These are phyloP conservation scores for Neodiprion lecontei DNA, from an alignment of 1,140 invertebrate genomes.

Conservation along the genomic window DNA sequence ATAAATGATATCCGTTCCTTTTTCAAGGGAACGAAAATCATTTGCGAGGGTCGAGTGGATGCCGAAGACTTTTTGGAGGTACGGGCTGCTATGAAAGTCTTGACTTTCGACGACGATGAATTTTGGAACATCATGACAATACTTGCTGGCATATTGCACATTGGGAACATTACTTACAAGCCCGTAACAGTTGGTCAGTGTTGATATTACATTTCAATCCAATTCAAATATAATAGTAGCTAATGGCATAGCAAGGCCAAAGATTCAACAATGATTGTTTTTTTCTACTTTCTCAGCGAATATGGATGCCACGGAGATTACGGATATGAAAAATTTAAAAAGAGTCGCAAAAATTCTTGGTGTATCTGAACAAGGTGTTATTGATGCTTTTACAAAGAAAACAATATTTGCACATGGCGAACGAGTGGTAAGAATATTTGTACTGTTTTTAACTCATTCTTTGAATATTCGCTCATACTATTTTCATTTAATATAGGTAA, in stretches of 20 bases:
- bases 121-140: conserved; percentile 86
- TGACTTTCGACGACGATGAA: conserved; percentile 87
- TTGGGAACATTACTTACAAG: conserved; percentile 91
- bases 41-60: conserved; percentile 84
- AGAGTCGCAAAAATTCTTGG: conserved; percentile 75
- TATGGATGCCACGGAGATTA: conserved; percentile 82
- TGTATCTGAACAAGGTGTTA: conserved; percentile 72
- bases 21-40: conserved; percentile 14
- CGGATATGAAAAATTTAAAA: conserved; percentile 70
- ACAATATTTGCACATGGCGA: conserved; percentile 91
- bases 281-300: conserved; percentile 63
- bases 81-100: conserved; percentile 87
- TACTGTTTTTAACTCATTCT: conserved; percentile 8
- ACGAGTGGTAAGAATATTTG: conserved; percentile 68
- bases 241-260: neutral
- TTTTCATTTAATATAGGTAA: conserved; percentile 50
- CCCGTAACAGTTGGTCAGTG: conserved; percentile 67
- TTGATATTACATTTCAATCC: conserved; percentile 9
- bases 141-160: conserved; percentile 83
- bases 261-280: neutral
- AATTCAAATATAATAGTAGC: conserved; percentile 11
- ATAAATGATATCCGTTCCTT: neutral
- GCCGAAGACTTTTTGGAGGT: conserved; percentile 86
- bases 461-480: conserved; percentile 13
- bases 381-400: conserved; percentile 83